A percentile compares a stretch with the other conserved stretches of the same genome.
phyloP scores from a whole-genome alignment of 1,140 invertebrate genomes.

The Lepidurus apus region DNA sequence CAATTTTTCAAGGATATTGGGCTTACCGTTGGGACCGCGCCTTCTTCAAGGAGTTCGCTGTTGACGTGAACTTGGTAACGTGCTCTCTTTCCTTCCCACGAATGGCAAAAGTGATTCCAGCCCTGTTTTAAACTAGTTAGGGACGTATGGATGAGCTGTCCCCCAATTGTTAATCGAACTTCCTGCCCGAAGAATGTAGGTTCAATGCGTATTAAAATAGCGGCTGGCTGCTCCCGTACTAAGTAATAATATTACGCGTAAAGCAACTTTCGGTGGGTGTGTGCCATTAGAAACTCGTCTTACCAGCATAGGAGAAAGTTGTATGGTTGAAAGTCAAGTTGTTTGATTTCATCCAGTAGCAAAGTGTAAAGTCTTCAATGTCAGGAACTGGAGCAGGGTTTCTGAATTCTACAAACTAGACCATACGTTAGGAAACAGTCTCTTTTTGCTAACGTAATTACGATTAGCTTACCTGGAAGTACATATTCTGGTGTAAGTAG shows the following conservation, averaged over 20 bases:
- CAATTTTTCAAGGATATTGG: neutral
- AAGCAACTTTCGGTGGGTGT: neutral
- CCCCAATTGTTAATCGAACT: constrained; percentile 10
- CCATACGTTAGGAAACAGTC: neutral
- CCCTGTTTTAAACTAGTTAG: neutral
- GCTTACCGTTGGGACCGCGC: neutral
- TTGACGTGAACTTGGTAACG: constrained; percentile 31
- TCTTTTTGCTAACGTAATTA: neutral
- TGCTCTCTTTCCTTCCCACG: constrained; percentile 28
- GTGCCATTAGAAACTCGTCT: neutral
- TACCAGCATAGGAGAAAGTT: constrained; percentile 33
- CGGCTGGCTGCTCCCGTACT: constrained; percentile 20
- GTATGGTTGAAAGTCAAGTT: constrained; percentile 30
- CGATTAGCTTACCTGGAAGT: constrained; percentile 18
- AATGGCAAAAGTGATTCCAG: constrained; percentile 34
- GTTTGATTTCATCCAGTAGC: constrained; percentile 33
- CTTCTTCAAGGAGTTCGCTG: constrained; percentile 29
- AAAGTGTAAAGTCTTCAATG: constrained; percentile 31
- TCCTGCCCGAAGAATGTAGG: constrained; percentile 27
- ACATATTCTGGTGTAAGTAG: neutral
- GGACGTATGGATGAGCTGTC: constrained; percentile 26
- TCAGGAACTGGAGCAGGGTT: constrained; percentile 23
- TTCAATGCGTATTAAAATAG: constrained; percentile 27
- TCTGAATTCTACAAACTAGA: constrained; percentile 28
- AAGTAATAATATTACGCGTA: neutral